Conservation (phyloP, 2,113 vertebrate genomes). For the Capra hircus region DNA sequence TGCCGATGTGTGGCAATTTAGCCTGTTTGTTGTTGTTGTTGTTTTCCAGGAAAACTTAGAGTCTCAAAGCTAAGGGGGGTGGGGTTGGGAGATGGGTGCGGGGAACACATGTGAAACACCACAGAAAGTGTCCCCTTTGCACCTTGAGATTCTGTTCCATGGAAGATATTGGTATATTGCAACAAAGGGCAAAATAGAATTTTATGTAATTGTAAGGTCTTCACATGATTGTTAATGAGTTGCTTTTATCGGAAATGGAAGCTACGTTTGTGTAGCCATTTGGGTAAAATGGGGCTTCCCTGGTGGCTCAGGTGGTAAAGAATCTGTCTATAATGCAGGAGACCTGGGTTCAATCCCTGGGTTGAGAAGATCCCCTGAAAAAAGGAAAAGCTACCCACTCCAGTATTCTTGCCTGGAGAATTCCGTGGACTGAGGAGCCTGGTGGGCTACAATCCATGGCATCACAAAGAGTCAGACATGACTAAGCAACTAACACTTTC, state of each 20-base stretch:
- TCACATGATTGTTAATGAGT: slow-evolving; percentile 62
- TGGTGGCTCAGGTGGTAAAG: neutral
- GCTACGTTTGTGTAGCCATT: neutral
- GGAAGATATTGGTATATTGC: neutral
- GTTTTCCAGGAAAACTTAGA: neutral
- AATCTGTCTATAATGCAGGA: neutral
- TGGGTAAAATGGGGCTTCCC: slow-evolving; percentile 1
- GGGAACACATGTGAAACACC: neutral
- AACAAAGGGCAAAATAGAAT: slow-evolving; percentile 51
- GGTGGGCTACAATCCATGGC: neutral
- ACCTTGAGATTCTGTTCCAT: slow-evolving; percentile 6
- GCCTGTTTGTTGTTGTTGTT: neutral
- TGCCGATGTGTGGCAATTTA: neutral
- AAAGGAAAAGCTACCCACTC: neutral
- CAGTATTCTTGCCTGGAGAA: neutral
- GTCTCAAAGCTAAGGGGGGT: neutral
- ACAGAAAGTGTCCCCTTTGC: neutral
- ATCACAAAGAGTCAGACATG: neutral
- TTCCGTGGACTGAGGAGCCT: neutral
- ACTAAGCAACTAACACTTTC: neutral
- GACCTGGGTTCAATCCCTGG: neutral
- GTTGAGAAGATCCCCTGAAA: neutral
- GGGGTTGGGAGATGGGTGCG: rapidly evolving
- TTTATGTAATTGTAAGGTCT: slow-evolving; percentile 54
- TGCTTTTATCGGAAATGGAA: slow-evolving; percentile 72